phyloP scores from a whole-genome alignment of 2,888 invertebrate species.

The Oligia latruncula region DNA sequence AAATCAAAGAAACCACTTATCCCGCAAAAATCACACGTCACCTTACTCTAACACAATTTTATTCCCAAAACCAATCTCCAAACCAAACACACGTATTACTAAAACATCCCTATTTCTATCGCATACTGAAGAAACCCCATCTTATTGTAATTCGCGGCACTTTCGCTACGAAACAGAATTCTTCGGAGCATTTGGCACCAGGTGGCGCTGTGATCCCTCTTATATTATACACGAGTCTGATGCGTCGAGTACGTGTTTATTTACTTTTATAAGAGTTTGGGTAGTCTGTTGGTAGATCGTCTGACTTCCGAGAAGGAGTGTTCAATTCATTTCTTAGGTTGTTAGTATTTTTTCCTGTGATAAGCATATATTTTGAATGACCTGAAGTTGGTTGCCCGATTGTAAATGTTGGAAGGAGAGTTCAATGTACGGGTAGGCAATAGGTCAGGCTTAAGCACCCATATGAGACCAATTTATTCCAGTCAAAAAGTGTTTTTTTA shows the following conservation, averaged over 20 bases:
- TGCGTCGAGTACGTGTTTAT: conserved; percentile 55
- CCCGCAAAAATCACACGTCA: conserved; percentile 1
- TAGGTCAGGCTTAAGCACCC: not conserved
- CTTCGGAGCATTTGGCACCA: conserved; percentile 44
- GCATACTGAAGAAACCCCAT: conserved; percentile 39
- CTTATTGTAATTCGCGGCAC: conserved; percentile 59
- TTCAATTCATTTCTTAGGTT: not conserved
- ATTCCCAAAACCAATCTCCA: conserved; percentile 34
- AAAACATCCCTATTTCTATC: conserved; percentile 39
- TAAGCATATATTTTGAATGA: not conserved
- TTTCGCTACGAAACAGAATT: conserved; percentile 38
- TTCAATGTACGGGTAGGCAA: not conserved
- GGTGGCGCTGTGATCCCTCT: conserved; percentile 55
- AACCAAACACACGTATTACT: conserved; percentile 34
- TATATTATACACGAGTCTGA: conserved; percentile 61
- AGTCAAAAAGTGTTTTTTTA: not conserved
- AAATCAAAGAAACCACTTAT: not conserved
- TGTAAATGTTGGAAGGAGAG: not conserved
- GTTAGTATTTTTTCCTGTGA: not conserved
- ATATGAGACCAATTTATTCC: not conserved
- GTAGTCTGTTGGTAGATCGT: conserved; percentile 4
- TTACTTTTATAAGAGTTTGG: conserved; percentile 50
- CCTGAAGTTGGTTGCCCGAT: not conserved
- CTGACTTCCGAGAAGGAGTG: not conserved
- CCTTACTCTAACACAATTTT: conserved; percentile 11